Evolutionary conservation across 2,888 invertebrate genomes (phyloP).

Genomic region (Drosophila kanekoi): DNA sequence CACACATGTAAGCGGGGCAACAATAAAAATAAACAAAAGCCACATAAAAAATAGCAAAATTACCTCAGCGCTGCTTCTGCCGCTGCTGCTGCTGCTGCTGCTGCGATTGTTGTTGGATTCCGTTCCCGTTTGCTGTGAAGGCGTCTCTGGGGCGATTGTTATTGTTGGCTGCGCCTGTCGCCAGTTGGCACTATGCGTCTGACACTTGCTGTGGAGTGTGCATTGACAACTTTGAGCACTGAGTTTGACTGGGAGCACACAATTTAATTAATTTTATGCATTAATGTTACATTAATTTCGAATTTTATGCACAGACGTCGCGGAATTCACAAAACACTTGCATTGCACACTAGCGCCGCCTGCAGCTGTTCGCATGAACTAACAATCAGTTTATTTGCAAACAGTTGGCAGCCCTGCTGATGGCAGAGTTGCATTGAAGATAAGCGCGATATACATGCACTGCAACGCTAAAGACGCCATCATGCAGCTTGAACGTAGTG

Average conservation of each 20-base stretch:
- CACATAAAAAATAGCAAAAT: slow-evolving; percentile 75
- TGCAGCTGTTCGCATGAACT: slow-evolving; percentile 57
- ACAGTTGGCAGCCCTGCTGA: slow-evolving; percentile 39
- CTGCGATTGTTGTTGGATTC: slow-evolving; percentile 59
- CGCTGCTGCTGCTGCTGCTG: slow-evolving; percentile 28
- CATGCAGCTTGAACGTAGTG: slow-evolving; percentile 38
- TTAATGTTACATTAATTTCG: slow-evolving; percentile 59
- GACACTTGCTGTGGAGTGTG: slow-evolving; percentile 21
- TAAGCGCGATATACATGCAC: not conserved
- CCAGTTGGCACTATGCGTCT: slow-evolving; percentile 37
- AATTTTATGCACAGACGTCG: slow-evolving; percentile 80
- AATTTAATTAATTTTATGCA: slow-evolving; percentile 34
- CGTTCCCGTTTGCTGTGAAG: slow-evolving; percentile 47
- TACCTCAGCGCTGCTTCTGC: slow-evolving; percentile 67
- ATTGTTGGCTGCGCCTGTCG: slow-evolving; percentile 57
- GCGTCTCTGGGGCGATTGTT: slow-evolving; percentile 60
- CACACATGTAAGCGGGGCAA: slow-evolving; percentile 41
- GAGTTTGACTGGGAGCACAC: slow-evolving; percentile 43
- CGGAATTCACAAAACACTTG: slow-evolving; percentile 68
- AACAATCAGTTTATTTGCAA: not conserved
- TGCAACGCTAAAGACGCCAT: slow-evolving; percentile 38
- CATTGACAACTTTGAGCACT: slow-evolving; percentile 44
- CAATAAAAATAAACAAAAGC: slow-evolving; percentile 71
- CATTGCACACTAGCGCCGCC: slow-evolving; percentile 59
- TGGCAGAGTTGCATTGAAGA: slow-evolving; percentile 23